These are phyloP conservation scores for Pollicipes pollicipes DNA, from an alignment of 1,140 invertebrate genomes.

Conservation along the genomic window DNA sequence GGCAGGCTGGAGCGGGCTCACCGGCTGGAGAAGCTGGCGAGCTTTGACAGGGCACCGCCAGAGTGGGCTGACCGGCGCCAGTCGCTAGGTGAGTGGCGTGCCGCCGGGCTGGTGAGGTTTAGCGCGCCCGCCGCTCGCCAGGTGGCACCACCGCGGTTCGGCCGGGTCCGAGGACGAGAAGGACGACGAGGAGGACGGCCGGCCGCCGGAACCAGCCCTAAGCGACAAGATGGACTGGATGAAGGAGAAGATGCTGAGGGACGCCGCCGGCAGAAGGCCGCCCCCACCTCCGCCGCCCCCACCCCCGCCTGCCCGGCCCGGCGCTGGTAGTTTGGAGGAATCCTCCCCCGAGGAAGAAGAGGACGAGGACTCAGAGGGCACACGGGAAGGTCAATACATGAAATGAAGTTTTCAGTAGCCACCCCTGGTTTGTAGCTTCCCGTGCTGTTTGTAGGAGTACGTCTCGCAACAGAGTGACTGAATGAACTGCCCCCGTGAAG, in stretches of 20 bases:
- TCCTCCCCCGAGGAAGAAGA: background rate
- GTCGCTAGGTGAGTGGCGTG: background rate
- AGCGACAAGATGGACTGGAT: background rate
- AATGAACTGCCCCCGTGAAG: no score
- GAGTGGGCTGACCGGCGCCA: background rate
- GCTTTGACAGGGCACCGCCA: background rate
- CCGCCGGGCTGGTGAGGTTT: background rate
- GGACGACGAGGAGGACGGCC: background rate
- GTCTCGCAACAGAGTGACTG: no score
- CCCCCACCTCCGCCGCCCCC: background rate
- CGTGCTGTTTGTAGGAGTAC: no score
- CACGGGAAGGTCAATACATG: background rate
- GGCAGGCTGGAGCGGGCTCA: background rate
- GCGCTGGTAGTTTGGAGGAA: background rate
- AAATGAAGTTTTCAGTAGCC: no score
- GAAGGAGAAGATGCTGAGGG: constrained; percentile 1
- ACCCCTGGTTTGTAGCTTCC: no score
- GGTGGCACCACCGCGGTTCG: background rate
- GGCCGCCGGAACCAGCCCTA: background rate
- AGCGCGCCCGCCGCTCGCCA: background rate
- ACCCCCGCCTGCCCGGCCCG: no score
- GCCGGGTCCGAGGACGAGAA: background rate
- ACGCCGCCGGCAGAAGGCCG: background rate
- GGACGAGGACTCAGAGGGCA: background rate
- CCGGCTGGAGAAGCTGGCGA: background rate